Percentiles rank a stretch among this genome's conserved stretches.
Conservation (phyloP, 2,888 invertebrate genomes). For the Steromphala cineraria region DNA sequence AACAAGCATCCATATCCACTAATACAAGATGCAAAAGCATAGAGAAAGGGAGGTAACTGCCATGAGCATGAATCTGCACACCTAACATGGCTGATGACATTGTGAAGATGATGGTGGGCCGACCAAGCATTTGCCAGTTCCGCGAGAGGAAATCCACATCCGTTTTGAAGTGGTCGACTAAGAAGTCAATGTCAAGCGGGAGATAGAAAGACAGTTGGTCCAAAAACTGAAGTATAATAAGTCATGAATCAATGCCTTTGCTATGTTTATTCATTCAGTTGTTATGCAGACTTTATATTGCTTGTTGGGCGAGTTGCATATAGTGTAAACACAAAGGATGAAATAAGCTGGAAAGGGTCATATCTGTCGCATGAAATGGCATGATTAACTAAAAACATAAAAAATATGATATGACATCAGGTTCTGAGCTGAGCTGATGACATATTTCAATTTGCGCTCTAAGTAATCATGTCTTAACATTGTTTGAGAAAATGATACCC, state of each 20-base stretch:
- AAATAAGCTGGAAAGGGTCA: too few relatives aligned
- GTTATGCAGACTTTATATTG: too few relatives aligned
- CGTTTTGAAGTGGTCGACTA: slow-evolving; percentile 98
- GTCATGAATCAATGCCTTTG: neutral
- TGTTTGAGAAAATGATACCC: too few relatives aligned
- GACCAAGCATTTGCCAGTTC: slow-evolving; percentile 98
- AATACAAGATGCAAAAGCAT: neutral
- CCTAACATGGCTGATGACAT: slow-evolving; percentile 68
- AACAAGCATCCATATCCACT: neutral
- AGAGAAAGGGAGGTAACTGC: neutral
- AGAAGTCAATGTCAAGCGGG: slow-evolving; percentile 97
- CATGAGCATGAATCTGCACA: slow-evolving; percentile 41
- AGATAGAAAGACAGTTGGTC: slow-evolving; percentile 99
- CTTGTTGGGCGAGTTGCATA: too few relatives aligned
- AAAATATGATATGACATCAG: too few relatives aligned
- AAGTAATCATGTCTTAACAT: too few relatives aligned
- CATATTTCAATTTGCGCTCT: too few relatives aligned
- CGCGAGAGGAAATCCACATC: slow-evolving; percentile 98
- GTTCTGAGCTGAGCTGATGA: too few relatives aligned
- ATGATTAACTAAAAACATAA: too few relatives aligned
- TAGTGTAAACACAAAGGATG: too few relatives aligned
- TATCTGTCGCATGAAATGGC: too few relatives aligned
- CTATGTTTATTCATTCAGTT: too few relatives aligned
- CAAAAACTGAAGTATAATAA: slow-evolving; percentile 62
- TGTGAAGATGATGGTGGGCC: slow-evolving; percentile 80